These are phyloP conservation scores for Nautilus pompilius DNA, from an alignment of 1,140 invertebrate genomes.

Conservation along the genomic window DNA sequence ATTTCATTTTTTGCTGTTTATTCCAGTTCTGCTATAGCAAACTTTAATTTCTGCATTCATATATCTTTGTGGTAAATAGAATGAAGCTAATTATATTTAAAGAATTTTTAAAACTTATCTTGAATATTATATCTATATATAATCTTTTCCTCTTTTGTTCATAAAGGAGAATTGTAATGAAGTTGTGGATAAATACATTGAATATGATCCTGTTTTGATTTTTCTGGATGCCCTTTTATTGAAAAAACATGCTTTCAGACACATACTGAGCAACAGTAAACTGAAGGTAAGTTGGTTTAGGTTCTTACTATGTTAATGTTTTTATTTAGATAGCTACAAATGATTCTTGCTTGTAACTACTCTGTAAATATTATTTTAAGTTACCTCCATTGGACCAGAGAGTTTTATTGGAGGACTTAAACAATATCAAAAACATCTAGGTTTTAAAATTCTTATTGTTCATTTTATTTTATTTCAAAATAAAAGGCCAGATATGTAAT, in stretches of 20 bases:
- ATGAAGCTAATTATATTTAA: too few species aligned
- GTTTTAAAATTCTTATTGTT: background rate
- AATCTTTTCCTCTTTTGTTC: conserved; percentile 12
- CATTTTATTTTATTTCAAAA: too few species aligned
- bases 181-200: conserved; percentile 82
- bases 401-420: background rate
- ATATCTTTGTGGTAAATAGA: too few species aligned
- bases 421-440: background rate
- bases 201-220: conserved; percentile 80
- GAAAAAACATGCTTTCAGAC: conserved; percentile 75
- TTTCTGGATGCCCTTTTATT: conserved; percentile 78
- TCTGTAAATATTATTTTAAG: too few species aligned
- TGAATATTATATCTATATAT: background rate
- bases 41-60: too few species aligned
- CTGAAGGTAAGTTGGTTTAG: conserved; percentile 48
- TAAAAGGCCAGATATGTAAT: too few species aligned
- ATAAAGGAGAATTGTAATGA: conserved; percentile 70
- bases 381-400: background rate
- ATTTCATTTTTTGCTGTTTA: too few species aligned
- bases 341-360: too few species aligned
- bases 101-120: too few species aligned
- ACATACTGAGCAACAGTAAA: conserved; percentile 71
- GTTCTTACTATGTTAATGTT: too few species aligned
- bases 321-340: too few species aligned
- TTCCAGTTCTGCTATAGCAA: too few species aligned